Evolutionary conservation across 2,113 vertebrate species (phyloP), one percentile per base, ranked within the genome.

Genomic region (Brienomyrus brachyistius): DNA sequence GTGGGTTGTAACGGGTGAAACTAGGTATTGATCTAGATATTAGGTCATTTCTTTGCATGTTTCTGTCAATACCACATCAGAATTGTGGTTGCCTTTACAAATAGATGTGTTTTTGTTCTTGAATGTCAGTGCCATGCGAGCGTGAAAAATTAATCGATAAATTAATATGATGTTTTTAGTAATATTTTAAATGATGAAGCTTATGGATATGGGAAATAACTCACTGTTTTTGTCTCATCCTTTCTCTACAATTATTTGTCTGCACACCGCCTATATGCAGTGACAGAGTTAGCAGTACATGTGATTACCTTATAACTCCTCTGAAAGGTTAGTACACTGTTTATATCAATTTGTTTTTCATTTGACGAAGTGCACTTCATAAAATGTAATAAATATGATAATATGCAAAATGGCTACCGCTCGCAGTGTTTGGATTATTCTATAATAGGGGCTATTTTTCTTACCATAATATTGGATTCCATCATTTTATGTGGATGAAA

Each of bases 1-100:
- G 95, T 96, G 96, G 96, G 96, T 96, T 97, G 96, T 97, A 97
- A 95, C 96, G 11, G n/a, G 62, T 54, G 96, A 98, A 99, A 98
- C 97, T 97, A 98, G 96, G 95, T 99, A 99, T 99, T 97, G 98
- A 99, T 99, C 97, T 95, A 95, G 96, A 96, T 97, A 97, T 98
- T 98, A 96, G 97, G 98, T 97, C 97, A 99, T 99, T 99, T 98
- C 97, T 98, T 97, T 97, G 96, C 95, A 96, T 95, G 93, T 96
- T 92, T 93, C 97, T 97, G 97, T 99, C 98, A 97, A 98, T 98
- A 98, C 96, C 96, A 90, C 96, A 97, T 97, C 97, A 97, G 56
- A 97, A 45, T 95, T 93, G 95, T 97, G 96, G 96, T 97, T 99
- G 98, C 98, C 98, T 98, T 97, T 96, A 27, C 89, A 62, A 95